These are phyloP conservation scores for Papilio helenus DNA, from an alignment of 1,140 invertebrate species.

Conservation along the genomic window DNA sequence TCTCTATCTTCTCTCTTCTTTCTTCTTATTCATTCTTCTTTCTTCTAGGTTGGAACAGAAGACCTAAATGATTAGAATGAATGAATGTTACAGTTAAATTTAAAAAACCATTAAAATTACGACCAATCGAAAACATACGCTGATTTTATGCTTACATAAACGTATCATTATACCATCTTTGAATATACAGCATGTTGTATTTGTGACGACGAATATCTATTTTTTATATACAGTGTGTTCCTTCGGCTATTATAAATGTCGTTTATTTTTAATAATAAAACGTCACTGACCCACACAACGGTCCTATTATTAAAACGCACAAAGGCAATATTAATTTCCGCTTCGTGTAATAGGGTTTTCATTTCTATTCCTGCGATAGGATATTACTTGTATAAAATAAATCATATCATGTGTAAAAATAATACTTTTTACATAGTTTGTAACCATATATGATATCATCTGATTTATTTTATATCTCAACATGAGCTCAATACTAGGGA, in stretches of 20 bases:
- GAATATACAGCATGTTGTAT: background rate
- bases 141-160: no score
- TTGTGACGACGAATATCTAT: background rate
- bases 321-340: slow-evolving; percentile 68
- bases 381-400: slow-evolving; percentile 16
- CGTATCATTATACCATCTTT: no score
- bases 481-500: no score
- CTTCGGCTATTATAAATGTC: background rate
- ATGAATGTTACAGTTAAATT: no score
- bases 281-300: slow-evolving; percentile 45
- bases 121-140: no score
- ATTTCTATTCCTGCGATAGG: slow-evolving; percentile 37
- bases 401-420: background rate
- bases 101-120: no score
- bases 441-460: no score
- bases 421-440: background rate
- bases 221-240: background rate
- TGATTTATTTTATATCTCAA: background rate
- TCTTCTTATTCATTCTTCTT: slow-evolving; percentile 43
- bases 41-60: background rate
- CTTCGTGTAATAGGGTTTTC: slow-evolving; percentile 52
- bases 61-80: background rate
- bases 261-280: slow-evolving; percentile 40
- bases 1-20: slow-evolving; percentile 41
- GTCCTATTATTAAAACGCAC: slow-evolving; percentile 48